A percentile compares a stretch with the other conserved stretches of the same genome.
These are phyloP conservation scores for Cassiopea xamachana DNA, from an alignment of 30 jellyfish, hydroid and myxozoan genomes.

Conservation along the genomic window DNA sequence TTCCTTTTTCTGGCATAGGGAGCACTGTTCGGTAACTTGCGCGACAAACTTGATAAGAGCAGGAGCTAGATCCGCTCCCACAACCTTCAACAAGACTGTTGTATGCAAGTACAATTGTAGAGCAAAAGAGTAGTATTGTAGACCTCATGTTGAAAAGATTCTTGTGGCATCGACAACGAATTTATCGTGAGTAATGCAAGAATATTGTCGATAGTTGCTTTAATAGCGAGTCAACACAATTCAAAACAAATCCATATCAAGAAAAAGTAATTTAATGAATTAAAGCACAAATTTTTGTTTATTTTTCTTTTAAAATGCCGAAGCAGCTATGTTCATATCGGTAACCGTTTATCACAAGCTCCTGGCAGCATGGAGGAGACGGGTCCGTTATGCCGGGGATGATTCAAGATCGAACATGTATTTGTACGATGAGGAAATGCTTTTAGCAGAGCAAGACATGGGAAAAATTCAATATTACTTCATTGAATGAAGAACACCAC, in stretches of 20 bases:
- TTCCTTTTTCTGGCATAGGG: slow-evolving; percentile 67
- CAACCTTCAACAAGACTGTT: slow-evolving; percentile 18
- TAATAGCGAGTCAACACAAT: background rate
- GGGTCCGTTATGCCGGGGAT: no score
- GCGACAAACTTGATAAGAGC: slow-evolving; percentile 73
- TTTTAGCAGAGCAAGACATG: no score
- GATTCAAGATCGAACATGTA: no score
- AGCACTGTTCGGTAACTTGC: slow-evolving; percentile 61
- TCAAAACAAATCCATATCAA: no score
- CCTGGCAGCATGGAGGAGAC: no score
- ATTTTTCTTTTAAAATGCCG: background rate
- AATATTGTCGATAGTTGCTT: background rate
- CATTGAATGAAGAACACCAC: no score
- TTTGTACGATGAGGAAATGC: no score
- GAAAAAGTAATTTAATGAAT: background rate
- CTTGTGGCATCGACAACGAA: background rate
- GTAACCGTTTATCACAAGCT: background rate
- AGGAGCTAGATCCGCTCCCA: slow-evolving; percentile 66
- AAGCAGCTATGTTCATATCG: slow-evolving; percentile 41
- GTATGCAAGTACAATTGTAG: background rate
- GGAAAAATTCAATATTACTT: no score
- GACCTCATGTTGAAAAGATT: background rate
- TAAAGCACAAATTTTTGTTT: slow-evolving; percentile 1
- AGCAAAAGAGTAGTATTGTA: background rate
- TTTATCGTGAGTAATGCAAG: background rate